These are phyloP conservation scores for Phragmatobia fuliginosa DNA, from an alignment of 2,888 invertebrate species.

Conservation along the genomic window DNA sequence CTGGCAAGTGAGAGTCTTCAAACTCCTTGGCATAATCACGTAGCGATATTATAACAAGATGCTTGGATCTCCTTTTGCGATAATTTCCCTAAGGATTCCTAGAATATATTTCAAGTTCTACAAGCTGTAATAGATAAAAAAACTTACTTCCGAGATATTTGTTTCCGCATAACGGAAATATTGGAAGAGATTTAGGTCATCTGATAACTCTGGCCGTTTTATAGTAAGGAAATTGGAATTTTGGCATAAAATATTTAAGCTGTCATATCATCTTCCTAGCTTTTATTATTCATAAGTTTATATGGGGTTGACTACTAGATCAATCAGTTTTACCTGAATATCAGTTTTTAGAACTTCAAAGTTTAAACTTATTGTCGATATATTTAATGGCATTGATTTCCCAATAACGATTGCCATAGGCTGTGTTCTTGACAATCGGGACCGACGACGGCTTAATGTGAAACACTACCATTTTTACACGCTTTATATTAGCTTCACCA, in stretches of 20 bases:
- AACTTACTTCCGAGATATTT: background rate
- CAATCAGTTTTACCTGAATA: no score
- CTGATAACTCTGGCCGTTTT: background rate
- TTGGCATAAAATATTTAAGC: background rate
- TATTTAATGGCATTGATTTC: no score
- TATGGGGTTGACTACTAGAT: no score
- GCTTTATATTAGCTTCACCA: no score
- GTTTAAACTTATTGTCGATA: no score
- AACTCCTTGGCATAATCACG: background rate
- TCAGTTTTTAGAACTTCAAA: no score
- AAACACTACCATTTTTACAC: no score
- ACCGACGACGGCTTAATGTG: no score
- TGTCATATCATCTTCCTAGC: no score
- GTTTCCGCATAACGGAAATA: background rate
- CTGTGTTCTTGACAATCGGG: no score
- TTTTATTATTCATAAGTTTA: no score
- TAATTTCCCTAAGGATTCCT: slow-evolving; percentile 8
- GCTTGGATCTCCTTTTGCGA: background rate
- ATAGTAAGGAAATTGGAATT: background rate
- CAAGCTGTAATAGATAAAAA: background rate
- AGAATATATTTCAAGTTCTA: background rate
- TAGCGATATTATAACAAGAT: background rate
- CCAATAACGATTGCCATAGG: no score
- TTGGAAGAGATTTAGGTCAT: background rate
- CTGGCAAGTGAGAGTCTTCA: background rate